These are phyloP conservation scores for Bettongia penicillata DNA, from an alignment of 2,113 vertebrate species.

Conservation along the genomic window DNA sequence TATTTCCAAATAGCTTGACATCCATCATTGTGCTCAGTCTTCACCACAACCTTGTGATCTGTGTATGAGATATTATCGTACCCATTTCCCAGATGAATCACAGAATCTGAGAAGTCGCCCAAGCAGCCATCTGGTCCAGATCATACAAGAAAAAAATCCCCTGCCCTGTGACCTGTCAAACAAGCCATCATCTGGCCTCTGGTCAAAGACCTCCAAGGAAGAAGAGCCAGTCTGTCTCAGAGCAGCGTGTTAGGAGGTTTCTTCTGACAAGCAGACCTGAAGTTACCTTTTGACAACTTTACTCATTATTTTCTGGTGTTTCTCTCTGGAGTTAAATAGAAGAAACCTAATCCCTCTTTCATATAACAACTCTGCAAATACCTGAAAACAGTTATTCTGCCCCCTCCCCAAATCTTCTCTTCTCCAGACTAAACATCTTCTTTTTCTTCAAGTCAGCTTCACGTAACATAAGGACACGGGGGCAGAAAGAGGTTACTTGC, in stretches of 20 bases:
- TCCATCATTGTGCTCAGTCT: not conserved
- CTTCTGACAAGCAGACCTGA: not conserved
- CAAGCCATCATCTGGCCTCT: not conserved
- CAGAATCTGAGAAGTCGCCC: not conserved
- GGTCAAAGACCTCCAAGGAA: not conserved
- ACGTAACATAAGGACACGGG: not conserved
- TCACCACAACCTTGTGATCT: not conserved
- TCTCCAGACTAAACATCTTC: not conserved
- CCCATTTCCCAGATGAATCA: not conserved
- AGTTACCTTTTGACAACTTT: not conserved
- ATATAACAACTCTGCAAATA: not conserved
- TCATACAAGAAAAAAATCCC: not conserved
- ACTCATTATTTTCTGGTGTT: not conserved
- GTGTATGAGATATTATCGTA: not conserved
- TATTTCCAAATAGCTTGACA: not conserved
- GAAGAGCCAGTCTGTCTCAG: not conserved
- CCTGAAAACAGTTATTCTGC: not conserved
- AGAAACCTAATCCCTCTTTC: not conserved
- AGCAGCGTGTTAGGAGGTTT: not conserved
- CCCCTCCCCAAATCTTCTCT: not conserved
- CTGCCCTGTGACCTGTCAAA: not conserved
- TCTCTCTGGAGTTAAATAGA: not conserved
- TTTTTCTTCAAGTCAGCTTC: not conserved
- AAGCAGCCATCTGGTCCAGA: not conserved
- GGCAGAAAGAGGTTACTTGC: not conserved